phyloP scores from a whole-genome alignment of 30 jellyfish, hydroid and myxozoan genomes.

The Mastigias papua region DNA sequence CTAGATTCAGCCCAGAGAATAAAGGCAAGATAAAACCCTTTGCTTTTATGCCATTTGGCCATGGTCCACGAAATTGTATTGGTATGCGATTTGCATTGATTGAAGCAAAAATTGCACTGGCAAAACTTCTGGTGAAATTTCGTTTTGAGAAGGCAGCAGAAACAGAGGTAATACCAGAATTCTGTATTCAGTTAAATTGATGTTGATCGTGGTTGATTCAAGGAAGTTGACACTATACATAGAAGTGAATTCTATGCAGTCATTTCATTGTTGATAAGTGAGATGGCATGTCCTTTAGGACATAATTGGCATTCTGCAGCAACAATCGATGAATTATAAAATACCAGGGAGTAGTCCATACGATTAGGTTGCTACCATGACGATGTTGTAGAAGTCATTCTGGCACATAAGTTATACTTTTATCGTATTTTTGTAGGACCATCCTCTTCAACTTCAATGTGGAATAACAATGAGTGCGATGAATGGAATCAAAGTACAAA shows the following conservation, averaged over 20 bases:
- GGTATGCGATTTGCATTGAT: constrained; percentile 60
- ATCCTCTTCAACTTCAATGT: constrained; percentile 7
- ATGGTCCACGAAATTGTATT: constrained; percentile 68
- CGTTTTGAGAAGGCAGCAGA: constrained; percentile 31
- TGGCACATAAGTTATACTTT: too few species aligned
- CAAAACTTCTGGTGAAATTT: constrained; percentile 16
- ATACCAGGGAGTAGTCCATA: too few species aligned
- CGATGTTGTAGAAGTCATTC: too few species aligned
- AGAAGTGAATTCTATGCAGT: too few species aligned
- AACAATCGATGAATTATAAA: too few species aligned
- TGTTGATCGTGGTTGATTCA: too few species aligned
- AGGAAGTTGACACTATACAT: too few species aligned
- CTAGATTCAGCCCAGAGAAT: constrained; percentile 30
- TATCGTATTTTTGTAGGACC: background rate
- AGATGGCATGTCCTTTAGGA: too few species aligned
- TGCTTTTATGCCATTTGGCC: constrained; percentile 56
- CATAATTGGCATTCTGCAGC: too few species aligned
- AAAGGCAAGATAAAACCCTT: constrained; percentile 12
- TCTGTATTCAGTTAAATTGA: background rate
- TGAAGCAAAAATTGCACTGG: constrained; percentile 43
- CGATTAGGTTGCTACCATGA: too few species aligned
- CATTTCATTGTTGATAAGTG: too few species aligned
- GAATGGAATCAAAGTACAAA: constrained; percentile 4
- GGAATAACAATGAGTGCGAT: constrained; percentile 34
- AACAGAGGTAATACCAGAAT: constrained; percentile 14